Conservation (phyloP, 2,888 invertebrate species). For the Mythimna impura region DNA sequence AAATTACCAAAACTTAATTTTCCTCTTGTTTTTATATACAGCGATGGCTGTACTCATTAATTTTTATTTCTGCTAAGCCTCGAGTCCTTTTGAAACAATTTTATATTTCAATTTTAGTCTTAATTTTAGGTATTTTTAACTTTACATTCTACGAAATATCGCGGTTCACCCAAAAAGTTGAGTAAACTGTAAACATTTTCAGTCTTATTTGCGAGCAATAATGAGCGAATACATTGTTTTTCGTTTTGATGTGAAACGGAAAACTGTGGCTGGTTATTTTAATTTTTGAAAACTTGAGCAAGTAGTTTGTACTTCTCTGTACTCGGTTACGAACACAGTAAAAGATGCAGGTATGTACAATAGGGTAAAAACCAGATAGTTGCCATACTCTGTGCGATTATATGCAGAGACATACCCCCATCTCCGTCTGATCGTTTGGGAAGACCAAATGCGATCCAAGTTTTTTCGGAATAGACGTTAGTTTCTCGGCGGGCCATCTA, state of each 20-base stretch:
- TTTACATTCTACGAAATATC: constrained; percentile 61
- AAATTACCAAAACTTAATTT: constrained; percentile 60
- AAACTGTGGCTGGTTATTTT: constrained; percentile 19
- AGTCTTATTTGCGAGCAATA: constrained; percentile 74
- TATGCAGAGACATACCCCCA: too few relatives aligned
- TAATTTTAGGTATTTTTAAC: constrained; percentile 60
- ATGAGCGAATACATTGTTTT: constrained; percentile 61
- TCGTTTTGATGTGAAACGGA: constrained; percentile 51
- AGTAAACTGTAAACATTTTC: constrained; percentile 67
- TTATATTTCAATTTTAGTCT: constrained; percentile 41
- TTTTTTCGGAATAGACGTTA: too few relatives aligned
- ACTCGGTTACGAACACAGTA: not conserved
- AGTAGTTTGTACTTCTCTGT: constrained; percentile 10
- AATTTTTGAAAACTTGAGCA: constrained; percentile 7
- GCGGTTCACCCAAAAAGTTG: constrained; percentile 49
- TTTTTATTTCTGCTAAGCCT: constrained; percentile 59
- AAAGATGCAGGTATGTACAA: constrained; percentile 11
- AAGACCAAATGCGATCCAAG: too few relatives aligned
- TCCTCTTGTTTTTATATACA: constrained; percentile 56
- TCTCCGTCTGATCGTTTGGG: too few relatives aligned
- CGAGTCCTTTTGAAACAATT: constrained; percentile 48
- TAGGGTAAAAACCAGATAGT: not conserved
- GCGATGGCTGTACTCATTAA: constrained; percentile 53
- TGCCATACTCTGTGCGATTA: too few relatives aligned
- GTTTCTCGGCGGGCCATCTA: too few relatives aligned